Percentiles rank a stretch among this genome's conserved stretches.
These are phyloP conservation scores for Argentina silus DNA, from an alignment of 2,797 vertebrate genomes.

Conservation along the genomic window DNA sequence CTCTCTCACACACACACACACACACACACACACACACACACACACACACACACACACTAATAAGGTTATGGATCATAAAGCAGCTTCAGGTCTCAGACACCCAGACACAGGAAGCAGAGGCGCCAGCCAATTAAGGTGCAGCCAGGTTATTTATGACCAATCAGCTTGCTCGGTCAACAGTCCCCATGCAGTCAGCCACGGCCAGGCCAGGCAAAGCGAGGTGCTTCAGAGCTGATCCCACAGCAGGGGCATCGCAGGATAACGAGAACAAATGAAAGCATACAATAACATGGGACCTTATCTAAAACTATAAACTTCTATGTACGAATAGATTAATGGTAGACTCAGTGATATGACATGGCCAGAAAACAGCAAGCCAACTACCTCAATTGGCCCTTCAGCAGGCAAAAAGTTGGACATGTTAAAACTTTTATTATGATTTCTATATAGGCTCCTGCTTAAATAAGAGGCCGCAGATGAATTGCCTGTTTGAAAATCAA, in stretches of 20 bases:
- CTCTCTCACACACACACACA: not conserved
- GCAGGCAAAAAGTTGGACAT: not conserved
- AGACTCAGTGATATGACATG: not conserved
- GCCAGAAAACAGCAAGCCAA: not conserved
- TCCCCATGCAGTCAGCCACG: not conserved
- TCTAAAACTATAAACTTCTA: too few relatives aligned
- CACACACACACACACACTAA: not conserved
- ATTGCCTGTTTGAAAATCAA: conserved; percentile 43
- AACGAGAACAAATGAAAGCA: too few relatives aligned
- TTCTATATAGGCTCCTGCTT: conserved; percentile 39
- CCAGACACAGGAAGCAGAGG: not conserved
- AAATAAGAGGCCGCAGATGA: conserved; percentile 39
- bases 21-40: too few relatives aligned
- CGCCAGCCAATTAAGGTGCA: not conserved
- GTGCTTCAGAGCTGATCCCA: too few relatives aligned
- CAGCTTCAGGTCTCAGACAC: not conserved
- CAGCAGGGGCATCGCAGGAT: too few relatives aligned
- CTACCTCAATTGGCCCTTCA: not conserved
- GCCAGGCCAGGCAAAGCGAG: not conserved
- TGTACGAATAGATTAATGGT: too few relatives aligned
- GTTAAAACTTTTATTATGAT: not conserved
- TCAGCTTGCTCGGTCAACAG: conserved; percentile 3
- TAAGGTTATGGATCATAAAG: too few relatives aligned
- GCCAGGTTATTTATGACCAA: not conserved
- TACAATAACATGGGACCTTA: too few relatives aligned